A percentile compares a stretch with the other conserved stretches of the same genome.
These are phyloP conservation scores for Malacoctenus gilli DNA, from an alignment of 2,797 vertebrate genomes.

Conservation along the genomic window DNA sequence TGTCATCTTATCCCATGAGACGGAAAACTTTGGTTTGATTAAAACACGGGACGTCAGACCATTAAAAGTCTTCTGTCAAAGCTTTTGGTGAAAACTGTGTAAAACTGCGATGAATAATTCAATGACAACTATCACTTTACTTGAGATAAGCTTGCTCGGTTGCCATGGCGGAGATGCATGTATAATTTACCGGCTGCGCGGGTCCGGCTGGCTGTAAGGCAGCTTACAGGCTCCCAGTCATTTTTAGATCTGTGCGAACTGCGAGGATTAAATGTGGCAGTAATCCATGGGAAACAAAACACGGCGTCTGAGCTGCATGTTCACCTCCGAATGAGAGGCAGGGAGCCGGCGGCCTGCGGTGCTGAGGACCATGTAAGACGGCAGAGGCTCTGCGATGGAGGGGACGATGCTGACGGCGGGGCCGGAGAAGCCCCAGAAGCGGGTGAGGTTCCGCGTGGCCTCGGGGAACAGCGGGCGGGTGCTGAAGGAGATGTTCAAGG, in stretches of 20 bases:
- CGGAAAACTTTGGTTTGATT: slow-evolving; percentile 42
- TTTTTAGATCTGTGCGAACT: slow-evolving; percentile 76
- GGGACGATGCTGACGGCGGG: slow-evolving; percentile 74
- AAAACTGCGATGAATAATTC: slow-evolving; percentile 86
- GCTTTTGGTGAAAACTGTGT: slow-evolving; percentile 73
- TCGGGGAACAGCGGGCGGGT: slow-evolving; percentile 95
- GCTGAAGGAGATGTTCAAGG: slow-evolving; percentile 93
- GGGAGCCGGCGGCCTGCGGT: slow-evolving; percentile 39
- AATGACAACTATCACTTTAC: slow-evolving; percentile 86
- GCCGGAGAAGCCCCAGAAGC: slow-evolving; percentile 84
- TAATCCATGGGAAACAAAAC: slow-evolving; percentile 71
- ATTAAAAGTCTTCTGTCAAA: slow-evolving; percentile 69
- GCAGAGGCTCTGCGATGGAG: slow-evolving; percentile 73
- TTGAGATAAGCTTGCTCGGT: slow-evolving; percentile 89
- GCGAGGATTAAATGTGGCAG: slow-evolving; percentile 72
- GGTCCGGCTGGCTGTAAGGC: slow-evolving; percentile 69
- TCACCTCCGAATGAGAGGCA: slow-evolving; percentile 54
- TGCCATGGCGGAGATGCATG: slow-evolving; percentile 89
- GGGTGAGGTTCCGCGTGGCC: slow-evolving; percentile 95
- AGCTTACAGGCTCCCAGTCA: slow-evolving; percentile 79
- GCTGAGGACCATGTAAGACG: slow-evolving; percentile 84
- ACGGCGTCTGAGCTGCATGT: slow-evolving; percentile 70
- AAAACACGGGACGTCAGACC: slow-evolving; percentile 34
- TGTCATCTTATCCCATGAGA: slow-evolving; percentile 11
- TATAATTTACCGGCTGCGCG: slow-evolving; percentile 89